Conservation (phyloP, 2,888 invertebrate species). For the Polyploca ridens region DNA sequence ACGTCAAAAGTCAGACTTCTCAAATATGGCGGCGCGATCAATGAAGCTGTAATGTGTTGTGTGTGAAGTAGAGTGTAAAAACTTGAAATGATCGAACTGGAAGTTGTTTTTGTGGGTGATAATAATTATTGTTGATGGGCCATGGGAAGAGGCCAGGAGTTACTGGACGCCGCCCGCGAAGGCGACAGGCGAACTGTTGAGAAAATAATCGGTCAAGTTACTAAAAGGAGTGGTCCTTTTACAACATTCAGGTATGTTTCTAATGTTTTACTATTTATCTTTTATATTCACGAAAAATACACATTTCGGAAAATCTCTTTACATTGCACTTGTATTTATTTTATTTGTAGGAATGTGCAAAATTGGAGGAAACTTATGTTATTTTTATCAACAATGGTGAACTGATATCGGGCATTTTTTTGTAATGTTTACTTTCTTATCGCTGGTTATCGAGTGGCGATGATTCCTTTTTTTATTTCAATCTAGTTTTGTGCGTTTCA, state of each 20-base stretch:
- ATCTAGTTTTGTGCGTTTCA: no score
- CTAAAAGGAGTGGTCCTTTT: constrained; percentile 96
- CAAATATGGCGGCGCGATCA: constrained; percentile 91
- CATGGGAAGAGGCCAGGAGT: constrained; percentile 99
- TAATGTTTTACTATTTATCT: constrained; percentile 21
- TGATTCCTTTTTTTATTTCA: background rate
- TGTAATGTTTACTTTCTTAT: constrained; percentile 63
- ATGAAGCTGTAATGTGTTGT: constrained; percentile 87
- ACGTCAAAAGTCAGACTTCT: constrained; percentile 34
- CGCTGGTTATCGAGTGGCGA: constrained; percentile 17
- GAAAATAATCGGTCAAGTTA: constrained; percentile 94
- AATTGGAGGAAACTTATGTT: constrained; percentile 28
- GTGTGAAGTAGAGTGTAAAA: constrained; percentile 81
- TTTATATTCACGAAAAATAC: background rate
- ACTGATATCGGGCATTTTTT: constrained; percentile 49
- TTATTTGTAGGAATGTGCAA: constrained; percentile 15
- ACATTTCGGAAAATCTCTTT: background rate
- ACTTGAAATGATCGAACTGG: constrained; percentile 69
- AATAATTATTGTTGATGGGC: constrained; percentile 67
- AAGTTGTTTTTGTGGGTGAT: constrained; percentile 81
- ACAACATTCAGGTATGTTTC: constrained; percentile 89
- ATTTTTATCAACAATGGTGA: constrained; percentile 51
- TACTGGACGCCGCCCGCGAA: constrained; percentile 97
- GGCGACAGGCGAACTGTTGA: constrained; percentile 95
- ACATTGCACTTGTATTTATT: background rate